Evolutionary conservation across 2,888 invertebrate genomes (phyloP).

Genomic region (Bugulina stolonifera): DNA sequence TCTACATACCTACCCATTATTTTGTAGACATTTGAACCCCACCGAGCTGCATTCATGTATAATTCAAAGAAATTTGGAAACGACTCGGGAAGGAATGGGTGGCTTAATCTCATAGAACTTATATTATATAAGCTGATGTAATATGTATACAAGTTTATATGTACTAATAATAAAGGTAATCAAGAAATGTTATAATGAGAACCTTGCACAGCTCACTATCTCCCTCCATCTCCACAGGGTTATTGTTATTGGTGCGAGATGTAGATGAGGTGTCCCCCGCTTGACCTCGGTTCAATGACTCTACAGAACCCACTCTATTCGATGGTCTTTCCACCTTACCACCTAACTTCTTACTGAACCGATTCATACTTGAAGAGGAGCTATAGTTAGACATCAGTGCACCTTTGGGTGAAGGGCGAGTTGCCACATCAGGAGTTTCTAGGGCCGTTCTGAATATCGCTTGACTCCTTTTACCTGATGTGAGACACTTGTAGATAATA

Average conservation of each 20-base stretch:
- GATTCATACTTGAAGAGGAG: background rate
- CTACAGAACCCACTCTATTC: background rate
- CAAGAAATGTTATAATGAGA: background rate
- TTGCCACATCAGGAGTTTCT: background rate
- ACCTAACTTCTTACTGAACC: background rate
- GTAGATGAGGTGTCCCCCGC: no score
- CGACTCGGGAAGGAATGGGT: no score
- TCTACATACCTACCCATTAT: no score
- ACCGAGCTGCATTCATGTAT: no score
- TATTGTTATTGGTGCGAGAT: no score
- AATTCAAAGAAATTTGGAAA: no score
- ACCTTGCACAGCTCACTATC: constrained; percentile 19
- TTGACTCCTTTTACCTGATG: background rate
- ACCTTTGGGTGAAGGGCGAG: background rate
- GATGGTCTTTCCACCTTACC: background rate
- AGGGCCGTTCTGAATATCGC: background rate
- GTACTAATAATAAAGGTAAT: no score
- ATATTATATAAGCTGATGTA: no score
- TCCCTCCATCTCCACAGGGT: constrained; percentile 15
- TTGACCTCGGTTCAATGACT: background rate
- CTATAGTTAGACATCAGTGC: background rate
- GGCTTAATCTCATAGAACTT: no score
- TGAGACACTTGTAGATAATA: no score
- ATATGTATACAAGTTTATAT: no score
- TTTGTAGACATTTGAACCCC: no score